A percentile compares a stretch with the other conserved stretches of the same genome.
Evolutionary conservation across 2,888 invertebrate genomes (phyloP).

Genomic region (Germaria angustata): DNA sequence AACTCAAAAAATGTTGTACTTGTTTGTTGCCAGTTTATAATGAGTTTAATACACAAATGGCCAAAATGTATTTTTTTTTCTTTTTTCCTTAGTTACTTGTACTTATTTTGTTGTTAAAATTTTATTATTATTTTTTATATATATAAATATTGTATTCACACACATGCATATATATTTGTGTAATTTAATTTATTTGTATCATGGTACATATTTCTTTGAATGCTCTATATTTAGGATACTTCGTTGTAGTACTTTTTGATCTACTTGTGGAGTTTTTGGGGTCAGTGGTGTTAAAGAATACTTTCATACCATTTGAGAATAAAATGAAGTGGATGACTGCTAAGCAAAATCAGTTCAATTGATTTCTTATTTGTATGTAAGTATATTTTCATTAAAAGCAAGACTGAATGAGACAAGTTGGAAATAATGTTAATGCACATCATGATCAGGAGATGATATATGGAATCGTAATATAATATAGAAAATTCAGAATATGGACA

Average conservation of each 20-base stretch:
- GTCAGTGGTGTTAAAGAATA: conserved; percentile 33
- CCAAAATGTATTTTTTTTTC: conserved; percentile 55
- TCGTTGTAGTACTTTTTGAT: conserved; percentile 25
- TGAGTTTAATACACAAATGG: conserved; percentile 65
- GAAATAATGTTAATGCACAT: no score
- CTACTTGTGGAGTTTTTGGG: conserved; percentile 22
- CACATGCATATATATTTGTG: conserved; percentile 8
- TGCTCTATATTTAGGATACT: conserved; percentile 26
- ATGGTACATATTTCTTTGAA: neutral
- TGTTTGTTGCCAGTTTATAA: conserved; percentile 66
- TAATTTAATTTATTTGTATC: conserved; percentile 47
- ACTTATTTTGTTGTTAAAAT: neutral
- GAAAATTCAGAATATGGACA: no score
- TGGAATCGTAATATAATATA: no score
- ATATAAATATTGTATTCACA: neutral
- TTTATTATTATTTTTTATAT: conserved; percentile 3
- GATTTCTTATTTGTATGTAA: no score
- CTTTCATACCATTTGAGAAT: neutral
- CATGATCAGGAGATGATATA: no score
- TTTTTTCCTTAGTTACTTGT: neutral
- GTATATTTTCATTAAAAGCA: no score
- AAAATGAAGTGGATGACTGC: no score
- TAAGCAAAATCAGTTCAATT: no score
- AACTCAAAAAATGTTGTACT: conserved; percentile 63
- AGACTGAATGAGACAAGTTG: no score